Base-by-base conservation (phyloP, 2,797 vertebrate species). In the Zonotrichia albicollis region DNA sequence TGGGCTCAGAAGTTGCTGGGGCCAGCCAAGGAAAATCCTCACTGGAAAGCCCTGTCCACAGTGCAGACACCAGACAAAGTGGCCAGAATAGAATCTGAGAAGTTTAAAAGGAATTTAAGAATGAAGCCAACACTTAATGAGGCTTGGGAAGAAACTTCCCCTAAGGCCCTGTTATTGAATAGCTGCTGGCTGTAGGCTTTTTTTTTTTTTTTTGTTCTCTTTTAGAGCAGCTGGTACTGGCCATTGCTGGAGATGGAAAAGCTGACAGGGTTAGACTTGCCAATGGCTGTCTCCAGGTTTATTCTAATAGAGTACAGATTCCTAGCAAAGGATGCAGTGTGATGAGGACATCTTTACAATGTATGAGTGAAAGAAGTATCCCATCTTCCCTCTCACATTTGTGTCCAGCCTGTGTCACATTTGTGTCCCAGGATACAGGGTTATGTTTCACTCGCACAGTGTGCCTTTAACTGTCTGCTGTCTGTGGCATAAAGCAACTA, bases 401-500 rank as follows among this genome's bases (percentile, higher is more conserved):
- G 42, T 61, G 70, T 90, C 77, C 53, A 74, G 45, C 32, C 30
- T 88, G 40, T 38, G 55, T n/a, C 64, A 61, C 46, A 61, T 77
- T 54, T 54, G 11, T 62, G 77, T 82, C 64, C 64, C 85, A 79
- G 34, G 76, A 34, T 61, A 67, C 25, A 42, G 60, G 45, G 68
- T 74, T 71, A 34, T 46, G 45, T 91, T 94, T 84, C 71, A 45
- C 48, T 79, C 61, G 38, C 85, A 48, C 16, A 45, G 38, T 20
- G 38, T 58, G 61, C 34, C 55, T 92, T 92, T 88, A 93, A 90
- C 80, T 70, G 38, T 82, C 83, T 88, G 50, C 60, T 30, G 36
- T 70, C 80, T 94, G 71, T 80, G 74, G 74, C 87, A 55, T 72
- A 95, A 94, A 94, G 95, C 94, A 96, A 97, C 93, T 95, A 83